These are phyloP conservation scores for Bostrychus sinensis DNA, from an alignment of 2,113 vertebrate genomes.

Conservation along the genomic window DNA sequence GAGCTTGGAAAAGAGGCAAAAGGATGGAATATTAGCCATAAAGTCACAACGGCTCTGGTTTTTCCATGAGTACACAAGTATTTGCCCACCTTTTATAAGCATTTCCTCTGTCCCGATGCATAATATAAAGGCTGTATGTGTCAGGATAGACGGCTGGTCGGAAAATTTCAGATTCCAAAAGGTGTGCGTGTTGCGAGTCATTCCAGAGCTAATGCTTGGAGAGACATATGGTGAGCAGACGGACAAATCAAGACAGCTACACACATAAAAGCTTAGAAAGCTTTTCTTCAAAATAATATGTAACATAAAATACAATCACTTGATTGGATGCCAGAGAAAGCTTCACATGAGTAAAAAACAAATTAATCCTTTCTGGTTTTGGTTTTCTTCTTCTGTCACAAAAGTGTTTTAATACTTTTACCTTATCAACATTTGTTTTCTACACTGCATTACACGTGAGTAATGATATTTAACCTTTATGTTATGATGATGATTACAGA, in stretches of 20 bases:
- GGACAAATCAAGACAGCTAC: not conserved
- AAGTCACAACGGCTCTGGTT: slow-evolving; percentile 25
- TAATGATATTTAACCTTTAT: no score
- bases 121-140: slow-evolving; percentile 9
- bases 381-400: no score
- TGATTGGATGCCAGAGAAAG: no score
- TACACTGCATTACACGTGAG: not conserved
- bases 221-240: slow-evolving; percentile 9
- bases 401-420: no score
- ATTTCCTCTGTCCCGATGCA: slow-evolving; percentile 17
- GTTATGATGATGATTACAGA: no score
- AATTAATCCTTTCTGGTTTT: no score
- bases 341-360: no score
- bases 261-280: no score
- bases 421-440: no score
- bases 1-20: slow-evolving; percentile 19
- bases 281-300: no score
- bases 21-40: slow-evolving; percentile 29
- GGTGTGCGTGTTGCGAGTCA: slow-evolving; percentile 6
- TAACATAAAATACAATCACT: no score
- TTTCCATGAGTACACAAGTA: slow-evolving; percentile 25
- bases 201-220: slow-evolving; percentile 10
- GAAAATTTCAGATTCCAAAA: slow-evolving; percentile 13
- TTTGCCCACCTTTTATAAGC: slow-evolving; percentile 16
- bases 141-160: slow-evolving; percentile 1